phyloP scores from a whole-genome alignment of 2,888 invertebrate genomes.

The Mellilla xanthometata region DNA sequence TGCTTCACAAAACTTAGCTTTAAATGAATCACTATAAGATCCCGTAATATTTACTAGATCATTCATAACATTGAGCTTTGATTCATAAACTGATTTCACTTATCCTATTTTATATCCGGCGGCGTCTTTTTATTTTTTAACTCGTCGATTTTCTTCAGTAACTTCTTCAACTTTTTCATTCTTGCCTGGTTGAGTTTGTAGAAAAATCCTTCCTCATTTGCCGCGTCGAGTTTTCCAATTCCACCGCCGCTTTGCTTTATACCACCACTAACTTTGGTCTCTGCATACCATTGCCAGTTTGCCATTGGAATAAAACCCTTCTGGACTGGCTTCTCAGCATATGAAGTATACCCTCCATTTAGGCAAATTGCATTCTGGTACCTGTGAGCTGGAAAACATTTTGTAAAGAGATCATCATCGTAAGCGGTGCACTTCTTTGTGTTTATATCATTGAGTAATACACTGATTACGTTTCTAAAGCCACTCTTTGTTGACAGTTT shows the following conservation, averaged over 20 bases:
- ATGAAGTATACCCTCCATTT: neutral
- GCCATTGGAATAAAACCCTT: neutral
- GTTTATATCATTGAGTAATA: no score
- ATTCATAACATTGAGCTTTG: no score
- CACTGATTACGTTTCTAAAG: no score
- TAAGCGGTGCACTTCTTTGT: no score
- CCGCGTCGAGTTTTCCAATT: constrained; percentile 13
- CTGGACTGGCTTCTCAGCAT: neutral
- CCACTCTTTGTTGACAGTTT: no score
- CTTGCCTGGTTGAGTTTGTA: constrained; percentile 20
- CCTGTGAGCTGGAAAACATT: neutral
- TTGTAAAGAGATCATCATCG: neutral
- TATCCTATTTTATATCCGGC: neutral
- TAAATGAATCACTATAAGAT: no score
- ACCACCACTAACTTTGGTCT: constrained; percentile 8
- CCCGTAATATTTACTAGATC: no score
- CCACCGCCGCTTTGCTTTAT: constrained; percentile 15
- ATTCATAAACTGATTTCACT: no score
- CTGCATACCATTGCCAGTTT: constrained; percentile 25
- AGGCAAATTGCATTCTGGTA: neutral
- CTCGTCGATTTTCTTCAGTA: constrained; percentile 11
- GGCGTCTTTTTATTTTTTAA: constrained; percentile 1
- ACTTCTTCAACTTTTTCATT: constrained; percentile 20
- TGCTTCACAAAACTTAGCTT: no score
- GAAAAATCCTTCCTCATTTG: constrained; percentile 22